Percentiles rank a stretch among this genome's conserved stretches.
These are phyloP conservation scores for Brachyrhaphis roseni DNA, from an alignment of 2,797 vertebrate species.

Conservation along the genomic window DNA sequence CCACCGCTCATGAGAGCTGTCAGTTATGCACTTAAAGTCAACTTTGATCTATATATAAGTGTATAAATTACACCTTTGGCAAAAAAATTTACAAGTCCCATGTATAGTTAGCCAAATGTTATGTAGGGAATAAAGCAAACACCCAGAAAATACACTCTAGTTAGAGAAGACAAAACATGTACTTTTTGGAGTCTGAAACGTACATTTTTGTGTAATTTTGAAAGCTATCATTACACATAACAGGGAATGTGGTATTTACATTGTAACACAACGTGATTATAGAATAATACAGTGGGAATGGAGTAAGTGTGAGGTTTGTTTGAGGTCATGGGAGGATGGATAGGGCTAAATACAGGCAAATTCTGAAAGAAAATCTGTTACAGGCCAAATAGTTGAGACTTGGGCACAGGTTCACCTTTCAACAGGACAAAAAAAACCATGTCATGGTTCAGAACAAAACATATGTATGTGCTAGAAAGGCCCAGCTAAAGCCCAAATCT, in stretches of 20 bases:
- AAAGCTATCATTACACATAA: not conserved
- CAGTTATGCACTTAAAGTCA: not conserved
- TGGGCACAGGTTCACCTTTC: too few relatives aligned
- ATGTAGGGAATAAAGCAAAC: not conserved
- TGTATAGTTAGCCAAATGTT: not conserved
- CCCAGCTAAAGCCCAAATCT: not conserved
- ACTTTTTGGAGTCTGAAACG: not conserved
- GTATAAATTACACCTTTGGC: not conserved
- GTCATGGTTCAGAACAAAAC: not conserved
- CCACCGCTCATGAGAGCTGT: not conserved
- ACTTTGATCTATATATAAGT: not conserved
- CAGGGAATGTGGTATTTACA: not conserved
- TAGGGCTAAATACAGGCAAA: not conserved
- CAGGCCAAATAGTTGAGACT: too few relatives aligned
- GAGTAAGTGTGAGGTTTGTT: not conserved
- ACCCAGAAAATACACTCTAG: not conserved
- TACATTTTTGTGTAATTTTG: too few relatives aligned
- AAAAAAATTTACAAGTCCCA: not conserved
- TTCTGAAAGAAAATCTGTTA: not conserved
- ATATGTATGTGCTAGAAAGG: not conserved
- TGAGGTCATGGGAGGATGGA: not conserved
- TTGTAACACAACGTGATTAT: not conserved
- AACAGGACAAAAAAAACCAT: not conserved
- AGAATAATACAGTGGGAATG: not conserved
- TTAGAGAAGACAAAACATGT: not conserved